Base-by-base conservation (phyloP, 2,888 invertebrate genomes). In the Fragum fragum region DNA sequence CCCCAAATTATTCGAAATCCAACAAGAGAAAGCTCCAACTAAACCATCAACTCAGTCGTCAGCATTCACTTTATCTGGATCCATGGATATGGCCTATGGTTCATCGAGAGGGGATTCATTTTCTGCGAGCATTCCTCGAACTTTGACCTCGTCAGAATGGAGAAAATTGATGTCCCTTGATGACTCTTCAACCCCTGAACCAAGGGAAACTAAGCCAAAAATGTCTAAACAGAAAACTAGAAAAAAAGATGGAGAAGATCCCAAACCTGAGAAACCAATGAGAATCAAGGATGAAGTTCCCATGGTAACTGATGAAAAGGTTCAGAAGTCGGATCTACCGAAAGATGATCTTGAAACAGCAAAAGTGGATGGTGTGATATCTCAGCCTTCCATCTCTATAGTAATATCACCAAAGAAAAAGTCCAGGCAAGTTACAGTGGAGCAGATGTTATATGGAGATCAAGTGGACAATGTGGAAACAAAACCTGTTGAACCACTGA, bases 371-470 rank as follows among this genome's bases (percentile, higher is more conserved):
- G 16, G 16, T 16, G 2, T 28, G 7, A 66, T 42, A 42, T 9
- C 66, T 21, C 52, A 63, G 73, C 61, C 81, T 7, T 21, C 76
- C 7, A 78, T 81, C n/a, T 75, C 68, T 26, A 66, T 74, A 42
- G 75, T 77, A 7, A 74, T 79, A 32, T 77, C 83, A 9, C 83
- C 83, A 21, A 76, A 59, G 70, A 85, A 85, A 72, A 85, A 81
- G 69, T 77, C 75, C n/a, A 59, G 79, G 3, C 74, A 18, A 26
- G 77, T 80, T 23, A 85, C 79, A 5, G 73, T 63, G 23, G 76
- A 82, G 47, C 79, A 85, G 47, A 85, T 85, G 85, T 39, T 85
- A 16, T 85, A 75, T 74, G 85, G 85, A 14, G 79, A 84, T 29
- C 55, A 42, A 3, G 11, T 14, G 3, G 11, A 70, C 55, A 28